A percentile compares a stretch with the other conserved stretches of the same genome.
These are phyloP conservation scores for Catharus fuscescens DNA, from an alignment of 2,113 vertebrate species.

Conservation along the genomic window DNA sequence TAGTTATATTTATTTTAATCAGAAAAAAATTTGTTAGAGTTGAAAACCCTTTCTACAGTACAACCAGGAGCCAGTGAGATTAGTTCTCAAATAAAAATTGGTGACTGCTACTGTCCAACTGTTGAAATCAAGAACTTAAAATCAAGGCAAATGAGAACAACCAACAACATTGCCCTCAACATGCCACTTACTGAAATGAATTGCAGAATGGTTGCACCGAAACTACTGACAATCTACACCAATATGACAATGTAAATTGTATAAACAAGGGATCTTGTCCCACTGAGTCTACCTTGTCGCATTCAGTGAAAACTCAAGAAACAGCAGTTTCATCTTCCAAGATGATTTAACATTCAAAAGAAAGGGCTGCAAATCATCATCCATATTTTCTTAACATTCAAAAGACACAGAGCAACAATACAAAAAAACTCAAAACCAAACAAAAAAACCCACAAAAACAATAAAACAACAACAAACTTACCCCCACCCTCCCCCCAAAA, in stretches of 20 bases:
- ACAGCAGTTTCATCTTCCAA: neutral
- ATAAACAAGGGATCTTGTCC: neutral
- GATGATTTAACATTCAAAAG: neutral
- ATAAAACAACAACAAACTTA: neutral
- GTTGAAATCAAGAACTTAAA: neutral
- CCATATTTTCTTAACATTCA: neutral
- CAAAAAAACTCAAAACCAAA: neutral
- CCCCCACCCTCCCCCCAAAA: accelerated
- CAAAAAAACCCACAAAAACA: neutral
- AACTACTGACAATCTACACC: neutral
- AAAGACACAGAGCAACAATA: neutral
- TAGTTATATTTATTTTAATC: neutral
- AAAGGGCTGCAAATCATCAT: neutral
- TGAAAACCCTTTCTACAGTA: neutral
- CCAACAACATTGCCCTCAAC: neutral
- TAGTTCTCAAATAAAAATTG: neutral
- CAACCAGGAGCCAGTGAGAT: neutral
- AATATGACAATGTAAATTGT: neutral
- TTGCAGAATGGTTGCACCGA: neutral
- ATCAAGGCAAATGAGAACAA: neutral
- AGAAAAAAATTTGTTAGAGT: neutral
- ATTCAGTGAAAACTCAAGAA: neutral
- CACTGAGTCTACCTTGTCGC: neutral
- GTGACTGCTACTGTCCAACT: neutral
- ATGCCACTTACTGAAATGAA: neutral